Conservation (phyloP, 2,888 invertebrate genomes). For the Drosophila tanythrix region DNA sequence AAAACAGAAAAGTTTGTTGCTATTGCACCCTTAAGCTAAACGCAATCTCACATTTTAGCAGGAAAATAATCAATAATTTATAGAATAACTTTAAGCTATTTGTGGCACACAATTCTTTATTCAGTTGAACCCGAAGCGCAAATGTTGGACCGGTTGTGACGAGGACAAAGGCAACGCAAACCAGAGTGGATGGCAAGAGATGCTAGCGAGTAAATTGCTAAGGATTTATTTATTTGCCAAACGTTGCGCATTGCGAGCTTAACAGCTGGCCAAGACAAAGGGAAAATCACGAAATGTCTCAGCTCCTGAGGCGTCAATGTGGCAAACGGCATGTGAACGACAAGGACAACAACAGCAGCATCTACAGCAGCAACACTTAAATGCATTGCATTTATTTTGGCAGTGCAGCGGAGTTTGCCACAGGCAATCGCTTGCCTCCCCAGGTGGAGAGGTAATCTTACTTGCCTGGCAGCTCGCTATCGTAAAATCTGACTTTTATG, state of each 20-base stretch:
- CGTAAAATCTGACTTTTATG: slow-evolving; percentile 75
- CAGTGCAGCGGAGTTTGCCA: slow-evolving; percentile 38
- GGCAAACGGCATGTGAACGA: slow-evolving; percentile 14
- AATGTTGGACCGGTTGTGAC: slow-evolving; percentile 38
- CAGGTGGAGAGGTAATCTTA: slow-evolving; percentile 1
- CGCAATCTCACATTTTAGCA: not conserved
- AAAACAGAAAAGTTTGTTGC: not conserved
- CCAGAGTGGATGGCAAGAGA: slow-evolving; percentile 28
- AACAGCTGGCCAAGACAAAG: slow-evolving; percentile 28
- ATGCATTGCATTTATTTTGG: slow-evolving; percentile 69
- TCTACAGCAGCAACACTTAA: slow-evolving; percentile 31
- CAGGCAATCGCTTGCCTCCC: not conserved
- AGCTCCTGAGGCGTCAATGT: slow-evolving; percentile 37
- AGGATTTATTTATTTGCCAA: slow-evolving; percentile 66
- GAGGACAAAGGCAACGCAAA: slow-evolving; percentile 32
- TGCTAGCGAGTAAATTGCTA: slow-evolving; percentile 60
- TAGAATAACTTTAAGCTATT: slow-evolving; percentile 61
- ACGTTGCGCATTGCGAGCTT: slow-evolving; percentile 30
- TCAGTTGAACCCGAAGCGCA: slow-evolving; percentile 60
- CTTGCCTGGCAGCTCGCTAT: slow-evolving; percentile 14
- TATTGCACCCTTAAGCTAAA: not conserved
- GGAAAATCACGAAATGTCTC: slow-evolving; percentile 27
- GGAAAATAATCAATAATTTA: slow-evolving; percentile 69
- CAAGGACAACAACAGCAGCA: not conserved
- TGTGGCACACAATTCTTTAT: slow-evolving; percentile 60